These are phyloP conservation scores for Aquatica leii DNA, from an alignment of 2,888 invertebrate species.

Conservation along the genomic window DNA sequence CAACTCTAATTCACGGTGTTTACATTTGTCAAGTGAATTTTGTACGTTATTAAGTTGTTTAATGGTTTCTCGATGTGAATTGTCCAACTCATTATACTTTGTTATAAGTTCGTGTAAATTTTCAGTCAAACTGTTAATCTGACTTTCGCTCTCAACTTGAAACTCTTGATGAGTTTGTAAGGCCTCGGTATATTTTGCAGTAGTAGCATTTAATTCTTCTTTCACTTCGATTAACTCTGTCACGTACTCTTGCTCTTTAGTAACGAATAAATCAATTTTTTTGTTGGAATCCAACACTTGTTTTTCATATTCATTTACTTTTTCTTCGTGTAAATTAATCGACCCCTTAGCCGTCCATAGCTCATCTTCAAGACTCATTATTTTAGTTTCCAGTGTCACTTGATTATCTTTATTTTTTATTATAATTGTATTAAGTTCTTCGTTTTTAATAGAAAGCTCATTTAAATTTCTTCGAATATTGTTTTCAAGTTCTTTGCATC, in stretches of 20 bases:
- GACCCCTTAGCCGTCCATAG: not conserved
- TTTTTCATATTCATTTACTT: slow-evolving; percentile 25
- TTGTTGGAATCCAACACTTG: slow-evolving; percentile 34
- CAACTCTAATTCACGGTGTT: too few species aligned
- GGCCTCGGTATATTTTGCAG: slow-evolving; percentile 38
- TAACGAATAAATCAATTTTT: slow-evolving; percentile 29
- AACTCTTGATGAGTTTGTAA: slow-evolving; percentile 38
- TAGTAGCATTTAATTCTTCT: slow-evolving; percentile 37
- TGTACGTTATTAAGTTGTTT: slow-evolving; percentile 18
- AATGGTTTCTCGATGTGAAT: slow-evolving; percentile 21
- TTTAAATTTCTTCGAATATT: not conserved
- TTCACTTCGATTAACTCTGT: slow-evolving; percentile 35
- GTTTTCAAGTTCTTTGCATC: not conserved
- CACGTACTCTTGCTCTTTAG: slow-evolving; percentile 30
- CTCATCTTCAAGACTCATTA: not conserved
- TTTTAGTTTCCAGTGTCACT: not conserved
- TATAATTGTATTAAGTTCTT: not conserved
- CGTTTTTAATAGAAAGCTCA: not conserved
- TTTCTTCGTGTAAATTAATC: slow-evolving; percentile 8
- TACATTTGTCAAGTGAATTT: not conserved
- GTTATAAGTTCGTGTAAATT: slow-evolving; percentile 40
- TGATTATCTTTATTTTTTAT: not conserved
- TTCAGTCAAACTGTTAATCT: slow-evolving; percentile 41
- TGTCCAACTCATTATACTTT: slow-evolving; percentile 40
- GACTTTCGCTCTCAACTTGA: slow-evolving; percentile 35